Evolutionary conservation across 2,113 vertebrate species (phyloP), one percentile per base, ranked within the genome.

Genomic region (Collichthys lucidus): DNA sequence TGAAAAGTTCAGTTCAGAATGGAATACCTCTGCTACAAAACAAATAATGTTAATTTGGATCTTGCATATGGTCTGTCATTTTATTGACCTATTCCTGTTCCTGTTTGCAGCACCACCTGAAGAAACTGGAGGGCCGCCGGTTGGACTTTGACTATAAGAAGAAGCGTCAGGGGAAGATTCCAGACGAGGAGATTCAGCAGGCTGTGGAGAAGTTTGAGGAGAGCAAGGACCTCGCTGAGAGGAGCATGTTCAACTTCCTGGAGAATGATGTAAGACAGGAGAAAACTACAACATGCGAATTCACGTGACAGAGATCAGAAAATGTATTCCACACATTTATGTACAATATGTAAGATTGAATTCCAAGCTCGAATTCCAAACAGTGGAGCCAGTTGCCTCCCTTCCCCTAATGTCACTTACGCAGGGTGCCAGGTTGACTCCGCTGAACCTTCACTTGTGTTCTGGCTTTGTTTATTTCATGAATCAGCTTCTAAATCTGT

Each of bases 81-180:
- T 26, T 22, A 31, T n/a, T 55, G 10, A 35, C 44, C 6, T 16
- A 35, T 26, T 50, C 8, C 20, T 35, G 14, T 57, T 46, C 26
- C 7, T 17, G 47, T 80, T 50, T 42, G 8, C 31, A 99, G 98
- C 97, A 97, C 86, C 97, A 99, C 88, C 87, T 99, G 86, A 99
- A 96, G 94, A 99, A 99, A 85, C 91, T 99, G 84, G 98, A 99
- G 93, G 97, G 98, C 35, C 97, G 97, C 0, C 95, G 98, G 60
- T 95, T 99, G 92, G 98, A 99, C 95, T 99, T 97, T 0, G 97
- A 99, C 93, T 99, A 98, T 75, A 99, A 98, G 90, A 98, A 96
- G 95, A 98, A 96, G 83, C 96, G 97, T 17, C 96, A 96, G 86
- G 96, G 97, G 69, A 99, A 97, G 92, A 96, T 99, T 56, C 95